A percentile compares a stretch with the other conserved stretches of the same genome.
Evolutionary conservation across 2,113 vertebrate genomes (phyloP).

Genomic region (Hylia prasina): DNA sequence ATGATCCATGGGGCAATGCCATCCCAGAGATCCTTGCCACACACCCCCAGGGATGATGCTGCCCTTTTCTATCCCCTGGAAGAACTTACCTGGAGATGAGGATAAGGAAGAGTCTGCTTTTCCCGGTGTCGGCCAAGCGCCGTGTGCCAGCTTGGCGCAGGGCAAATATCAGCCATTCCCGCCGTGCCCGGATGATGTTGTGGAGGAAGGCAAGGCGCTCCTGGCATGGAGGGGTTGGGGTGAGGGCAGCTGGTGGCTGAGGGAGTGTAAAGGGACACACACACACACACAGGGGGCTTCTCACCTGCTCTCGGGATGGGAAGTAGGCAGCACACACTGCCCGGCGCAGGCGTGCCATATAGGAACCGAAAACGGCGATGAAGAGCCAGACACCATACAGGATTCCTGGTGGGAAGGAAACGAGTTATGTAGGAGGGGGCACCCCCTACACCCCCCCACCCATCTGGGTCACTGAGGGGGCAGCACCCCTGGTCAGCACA

Average conservation of each 20-base stretch:
- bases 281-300: neutral
- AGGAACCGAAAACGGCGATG: constrained; percentile 66
- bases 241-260: neutral
- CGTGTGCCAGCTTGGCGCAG: constrained; percentile 26
- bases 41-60: neutral
- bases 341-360: constrained; percentile 73
- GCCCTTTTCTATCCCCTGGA: neutral
- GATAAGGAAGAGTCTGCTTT: constrained; percentile 23
- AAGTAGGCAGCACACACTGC: constrained; percentile 78
- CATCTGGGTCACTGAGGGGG: fast-evolving
- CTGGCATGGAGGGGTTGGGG: neutral
- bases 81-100: constrained; percentile 63
- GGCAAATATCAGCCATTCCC: constrained; percentile 26
- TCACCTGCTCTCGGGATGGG: constrained; percentile 80
- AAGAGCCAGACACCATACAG: constrained; percentile 78
- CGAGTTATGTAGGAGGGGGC: fast-evolving
- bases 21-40: neutral
- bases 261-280: no score
- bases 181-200: constrained; percentile 75
- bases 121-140: neutral
- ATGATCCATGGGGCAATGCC: neutral
- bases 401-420: constrained; percentile 65
- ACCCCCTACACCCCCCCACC: fast-evolving
- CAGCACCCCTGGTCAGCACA: neutral
- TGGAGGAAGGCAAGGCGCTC: constrained; percentile 71